Conservation (phyloP, 2,888 invertebrate species). For the Pseudolycoriella hygida region DNA sequence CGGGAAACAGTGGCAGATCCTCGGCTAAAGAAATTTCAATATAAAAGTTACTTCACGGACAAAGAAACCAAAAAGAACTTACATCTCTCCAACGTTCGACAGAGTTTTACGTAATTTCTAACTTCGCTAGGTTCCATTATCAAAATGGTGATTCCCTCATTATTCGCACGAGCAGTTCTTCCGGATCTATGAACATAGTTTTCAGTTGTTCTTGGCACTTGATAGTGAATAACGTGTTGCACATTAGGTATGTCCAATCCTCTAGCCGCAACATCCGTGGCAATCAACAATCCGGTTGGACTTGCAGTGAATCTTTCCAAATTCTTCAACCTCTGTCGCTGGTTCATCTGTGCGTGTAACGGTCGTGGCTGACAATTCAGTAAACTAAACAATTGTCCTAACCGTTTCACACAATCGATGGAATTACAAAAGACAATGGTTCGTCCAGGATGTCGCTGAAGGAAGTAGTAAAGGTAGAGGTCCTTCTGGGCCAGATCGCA, state of each 20-base stretch:
- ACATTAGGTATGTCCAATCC: slow-evolving; percentile 90
- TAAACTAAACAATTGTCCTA: slow-evolving; percentile 47
- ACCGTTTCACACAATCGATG: slow-evolving; percentile 78
- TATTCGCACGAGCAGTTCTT: slow-evolving; percentile 78
- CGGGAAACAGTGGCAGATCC: slow-evolving; percentile 71
- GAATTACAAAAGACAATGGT: slow-evolving; percentile 90
- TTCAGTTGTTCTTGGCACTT: slow-evolving; percentile 88
- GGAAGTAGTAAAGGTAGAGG: slow-evolving; percentile 79
- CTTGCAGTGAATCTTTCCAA: slow-evolving; percentile 69
- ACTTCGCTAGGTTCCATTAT: slow-evolving; percentile 81
- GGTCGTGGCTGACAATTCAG: slow-evolving; percentile 58
- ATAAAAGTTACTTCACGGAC: slow-evolving; percentile 4
- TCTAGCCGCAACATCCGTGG: slow-evolving; percentile 95
- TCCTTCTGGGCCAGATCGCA: slow-evolving; percentile 74
- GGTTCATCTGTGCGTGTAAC: slow-evolving; percentile 81
- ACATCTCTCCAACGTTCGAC: slow-evolving; percentile 73
- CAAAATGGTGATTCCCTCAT: slow-evolving; percentile 79
- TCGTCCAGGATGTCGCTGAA: slow-evolving; percentile 67
- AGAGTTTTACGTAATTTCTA: slow-evolving; percentile 58
- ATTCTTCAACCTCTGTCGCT: slow-evolving; percentile 83
- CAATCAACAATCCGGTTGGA: slow-evolving; percentile 57
- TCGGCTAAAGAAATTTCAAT: slow-evolving; percentile 25
- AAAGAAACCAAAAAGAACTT: slow-evolving; percentile 10
- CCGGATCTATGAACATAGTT: slow-evolving; percentile 95
- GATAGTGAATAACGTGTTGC: slow-evolving; percentile 92